phyloP scores from a whole-genome alignment of 2,888 invertebrate species.

The Iselma pallidipennis region DNA sequence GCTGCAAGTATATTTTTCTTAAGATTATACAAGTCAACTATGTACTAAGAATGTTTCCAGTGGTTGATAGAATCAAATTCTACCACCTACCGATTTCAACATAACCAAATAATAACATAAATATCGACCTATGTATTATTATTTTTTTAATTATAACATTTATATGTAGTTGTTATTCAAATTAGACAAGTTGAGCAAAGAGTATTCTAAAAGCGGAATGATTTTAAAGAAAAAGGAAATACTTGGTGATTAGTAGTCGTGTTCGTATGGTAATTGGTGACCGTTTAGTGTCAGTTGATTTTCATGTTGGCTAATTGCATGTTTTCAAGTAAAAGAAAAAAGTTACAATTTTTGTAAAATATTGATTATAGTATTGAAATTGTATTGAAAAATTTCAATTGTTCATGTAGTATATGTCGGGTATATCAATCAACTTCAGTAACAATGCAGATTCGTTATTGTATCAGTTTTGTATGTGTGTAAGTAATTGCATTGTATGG shows the following conservation, averaged over 20 bases:
- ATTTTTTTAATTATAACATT: no score
- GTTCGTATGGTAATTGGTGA: neutral
- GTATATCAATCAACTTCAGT: conserved; percentile 20
- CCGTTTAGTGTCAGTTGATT: neutral
- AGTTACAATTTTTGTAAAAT: neutral
- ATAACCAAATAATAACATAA: no score
- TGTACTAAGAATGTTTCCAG: no score
- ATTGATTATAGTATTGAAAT: neutral
- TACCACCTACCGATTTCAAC: no score
- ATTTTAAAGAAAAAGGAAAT: no score
- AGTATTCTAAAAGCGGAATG: no score
- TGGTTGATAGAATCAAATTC: no score
- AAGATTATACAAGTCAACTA: neutral
- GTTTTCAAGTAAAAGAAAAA: neutral
- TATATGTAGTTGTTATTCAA: no score
- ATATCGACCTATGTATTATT: no score
- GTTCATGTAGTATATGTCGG: conserved; percentile 8
- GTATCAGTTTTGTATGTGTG: conserved; percentile 20
- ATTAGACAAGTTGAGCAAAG: no score
- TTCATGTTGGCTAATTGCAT: neutral
- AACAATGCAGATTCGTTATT: conserved; percentile 26
- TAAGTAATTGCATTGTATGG: conserved; percentile 26
- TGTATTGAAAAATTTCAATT: conserved; percentile 15
- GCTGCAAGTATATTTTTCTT: no score
- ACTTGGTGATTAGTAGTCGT: neutral